Conservation (phyloP, 2,113 vertebrate species). For the Todiramphus saurophagus region DNA sequence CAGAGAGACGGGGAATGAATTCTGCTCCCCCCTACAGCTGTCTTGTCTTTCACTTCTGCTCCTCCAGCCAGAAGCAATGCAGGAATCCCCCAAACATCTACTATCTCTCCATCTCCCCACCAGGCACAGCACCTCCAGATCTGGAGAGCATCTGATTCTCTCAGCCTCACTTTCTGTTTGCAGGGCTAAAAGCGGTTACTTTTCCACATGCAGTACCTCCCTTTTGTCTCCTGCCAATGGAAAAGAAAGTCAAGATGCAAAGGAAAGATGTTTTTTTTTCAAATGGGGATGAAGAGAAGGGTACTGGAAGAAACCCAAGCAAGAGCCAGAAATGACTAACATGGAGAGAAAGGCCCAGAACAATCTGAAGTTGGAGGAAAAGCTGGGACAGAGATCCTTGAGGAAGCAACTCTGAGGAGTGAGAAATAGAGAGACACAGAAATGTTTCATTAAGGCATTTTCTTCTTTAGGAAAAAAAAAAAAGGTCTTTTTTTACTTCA, state of each 20-base stretch:
- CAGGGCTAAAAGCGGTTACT: background rate
- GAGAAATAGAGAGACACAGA: background rate
- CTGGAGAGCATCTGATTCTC: background rate
- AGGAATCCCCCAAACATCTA: background rate
- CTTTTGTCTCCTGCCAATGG: slow-evolving; percentile 39
- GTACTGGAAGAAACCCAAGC: slow-evolving; percentile 13
- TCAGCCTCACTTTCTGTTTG: background rate
- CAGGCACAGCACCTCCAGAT: background rate
- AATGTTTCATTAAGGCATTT: background rate
- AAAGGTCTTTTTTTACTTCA: background rate
- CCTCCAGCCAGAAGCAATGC: background rate
- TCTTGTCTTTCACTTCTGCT: slow-evolving; percentile 1
- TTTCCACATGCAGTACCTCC: background rate
- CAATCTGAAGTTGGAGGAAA: background rate
- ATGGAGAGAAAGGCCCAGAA: background rate
- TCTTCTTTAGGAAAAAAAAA: background rate
- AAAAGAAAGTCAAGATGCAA: slow-evolving; percentile 46
- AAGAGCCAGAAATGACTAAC: background rate
- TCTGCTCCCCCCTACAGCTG: slow-evolving; percentile 9
- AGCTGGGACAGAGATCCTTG: background rate
- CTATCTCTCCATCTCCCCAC: background rate
- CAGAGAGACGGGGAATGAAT: background rate
- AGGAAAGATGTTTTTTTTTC: background rate
- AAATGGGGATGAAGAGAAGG: slow-evolving; percentile 20
- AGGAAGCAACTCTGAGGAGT: background rate